phyloP scores from a whole-genome alignment of 2,113 vertebrate genomes.

The Neodontobutis hainanensis region DNA sequence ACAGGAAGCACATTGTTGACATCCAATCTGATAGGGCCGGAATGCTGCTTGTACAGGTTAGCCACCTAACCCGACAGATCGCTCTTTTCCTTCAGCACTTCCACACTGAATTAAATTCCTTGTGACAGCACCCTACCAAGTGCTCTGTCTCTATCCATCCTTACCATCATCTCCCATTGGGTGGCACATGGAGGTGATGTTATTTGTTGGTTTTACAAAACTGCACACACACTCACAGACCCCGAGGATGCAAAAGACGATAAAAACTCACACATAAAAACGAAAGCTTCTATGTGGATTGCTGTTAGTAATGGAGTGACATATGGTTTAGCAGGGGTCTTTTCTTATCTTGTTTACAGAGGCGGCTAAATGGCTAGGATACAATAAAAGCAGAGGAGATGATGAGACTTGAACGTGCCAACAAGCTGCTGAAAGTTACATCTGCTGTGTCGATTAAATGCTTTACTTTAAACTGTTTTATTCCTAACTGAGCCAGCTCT shows the following conservation, averaged over 20 bases:
- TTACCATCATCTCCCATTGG: conserved; percentile 30
- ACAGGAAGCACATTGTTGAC: conserved; percentile 40
- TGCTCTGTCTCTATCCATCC: conserved; percentile 36
- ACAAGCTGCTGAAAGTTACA: conserved; percentile 18
- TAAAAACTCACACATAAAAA: conserved; percentile 32
- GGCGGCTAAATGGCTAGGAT: conserved; percentile 31
- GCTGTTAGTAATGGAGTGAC: conserved; percentile 34
- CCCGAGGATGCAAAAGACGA: conserved; percentile 38
- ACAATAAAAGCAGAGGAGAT: conserved; percentile 37
- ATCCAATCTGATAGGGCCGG: conserved; percentile 50
- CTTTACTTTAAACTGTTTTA: conserved; percentile 22
- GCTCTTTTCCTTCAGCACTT: conserved; percentile 25
- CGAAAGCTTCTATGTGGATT: conserved; percentile 6
- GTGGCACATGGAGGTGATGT: conserved; percentile 45
- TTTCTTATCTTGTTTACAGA: conserved; percentile 42
- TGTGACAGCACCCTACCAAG: conserved; percentile 48
- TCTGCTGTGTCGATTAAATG: conserved; percentile 16
- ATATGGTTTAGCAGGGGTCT: conserved; percentile 38
- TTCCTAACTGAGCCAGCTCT: conserved; percentile 3
- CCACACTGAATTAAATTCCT: conserved; percentile 50
- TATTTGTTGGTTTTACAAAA: conserved; percentile 53
- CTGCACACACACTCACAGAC: conserved; percentile 24
- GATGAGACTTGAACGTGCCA: conserved; percentile 15
- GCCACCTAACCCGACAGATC: conserved; percentile 26
- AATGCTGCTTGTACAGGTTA: conserved; percentile 48